A percentile compares a stretch with the other conserved stretches of the same genome.
These are phyloP conservation scores for Trachelus troglodyta DNA, from an alignment of 2,888 invertebrate species.

Conservation along the genomic window DNA sequence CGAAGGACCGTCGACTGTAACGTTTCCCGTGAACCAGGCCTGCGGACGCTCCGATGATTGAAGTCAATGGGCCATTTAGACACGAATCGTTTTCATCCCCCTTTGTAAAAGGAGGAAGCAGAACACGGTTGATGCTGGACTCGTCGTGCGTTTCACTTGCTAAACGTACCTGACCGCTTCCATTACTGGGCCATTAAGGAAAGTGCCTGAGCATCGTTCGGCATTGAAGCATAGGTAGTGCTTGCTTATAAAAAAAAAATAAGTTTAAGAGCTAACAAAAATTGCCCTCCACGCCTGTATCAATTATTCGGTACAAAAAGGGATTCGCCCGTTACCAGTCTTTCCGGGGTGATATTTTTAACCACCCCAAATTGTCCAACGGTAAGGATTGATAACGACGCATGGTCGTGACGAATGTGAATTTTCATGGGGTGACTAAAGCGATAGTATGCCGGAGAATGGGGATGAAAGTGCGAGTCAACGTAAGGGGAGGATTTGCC, in stretches of 20 bases:
- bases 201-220: slow-evolving; percentile 10
- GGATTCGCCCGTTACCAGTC: neutral
- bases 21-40: neutral
- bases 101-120: neutral
- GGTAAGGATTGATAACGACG: neutral
- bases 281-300: neutral
- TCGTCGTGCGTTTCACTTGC: neutral
- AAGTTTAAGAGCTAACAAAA: neutral
- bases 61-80: neutral
- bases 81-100: neutral
- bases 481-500: slow-evolving; percentile 5
- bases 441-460: neutral
- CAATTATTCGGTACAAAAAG: neutral
- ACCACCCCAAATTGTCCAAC: neutral
- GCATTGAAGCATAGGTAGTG: neutral
- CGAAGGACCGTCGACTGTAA: neutral
- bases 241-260: no score
- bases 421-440: neutral
- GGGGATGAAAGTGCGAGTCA: slow-evolving; percentile 22
- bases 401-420: neutral
- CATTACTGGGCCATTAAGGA: neutral
- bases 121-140: neutral
- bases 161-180: neutral
- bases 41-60: neutral
- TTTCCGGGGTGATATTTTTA: neutral